Conservation (phyloP, 2,113 vertebrate genomes). For the Dromaius novaehollandiae region DNA sequence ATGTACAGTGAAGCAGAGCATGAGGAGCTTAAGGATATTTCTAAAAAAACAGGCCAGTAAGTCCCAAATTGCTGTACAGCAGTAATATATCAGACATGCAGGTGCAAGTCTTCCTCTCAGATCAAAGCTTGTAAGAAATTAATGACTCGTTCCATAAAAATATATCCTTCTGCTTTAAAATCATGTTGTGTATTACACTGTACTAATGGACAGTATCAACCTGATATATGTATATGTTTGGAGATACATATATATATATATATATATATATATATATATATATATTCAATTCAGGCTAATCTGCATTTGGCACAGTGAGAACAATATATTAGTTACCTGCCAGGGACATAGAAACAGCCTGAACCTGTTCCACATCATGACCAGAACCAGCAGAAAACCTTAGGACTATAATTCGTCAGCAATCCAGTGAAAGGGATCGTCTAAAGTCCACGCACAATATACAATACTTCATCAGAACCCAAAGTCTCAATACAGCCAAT, state of each 20-base stretch:
- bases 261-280: too few species aligned
- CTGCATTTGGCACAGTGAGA: background rate
- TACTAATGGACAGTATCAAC: background rate
- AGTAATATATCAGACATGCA: fast-evolving
- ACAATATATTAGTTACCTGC: fast-evolving
- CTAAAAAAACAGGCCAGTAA: background rate
- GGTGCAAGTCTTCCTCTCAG: background rate
- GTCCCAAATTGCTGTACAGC: background rate
- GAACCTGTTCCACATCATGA: fast-evolving
- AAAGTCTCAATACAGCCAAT: background rate
- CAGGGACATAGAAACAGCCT: background rate
- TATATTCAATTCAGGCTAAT: background rate
- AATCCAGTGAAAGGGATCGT: fast-evolving
- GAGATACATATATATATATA: background rate
- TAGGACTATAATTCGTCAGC: background rate
- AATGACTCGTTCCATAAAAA: background rate
- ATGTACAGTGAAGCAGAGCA: background rate
- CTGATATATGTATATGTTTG: background rate
- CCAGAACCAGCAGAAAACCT: background rate
- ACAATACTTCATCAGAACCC: fast-evolving
- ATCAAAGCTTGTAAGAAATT: background rate
- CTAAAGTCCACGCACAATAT: background rate
- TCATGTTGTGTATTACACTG: fast-evolving
- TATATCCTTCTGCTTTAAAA: background rate
- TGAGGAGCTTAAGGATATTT: background rate